Evolutionary conservation across 2,888 invertebrate species (phyloP), one percentile per base, ranked within the genome.

Genomic region (Choreutis nemorana): DNA sequence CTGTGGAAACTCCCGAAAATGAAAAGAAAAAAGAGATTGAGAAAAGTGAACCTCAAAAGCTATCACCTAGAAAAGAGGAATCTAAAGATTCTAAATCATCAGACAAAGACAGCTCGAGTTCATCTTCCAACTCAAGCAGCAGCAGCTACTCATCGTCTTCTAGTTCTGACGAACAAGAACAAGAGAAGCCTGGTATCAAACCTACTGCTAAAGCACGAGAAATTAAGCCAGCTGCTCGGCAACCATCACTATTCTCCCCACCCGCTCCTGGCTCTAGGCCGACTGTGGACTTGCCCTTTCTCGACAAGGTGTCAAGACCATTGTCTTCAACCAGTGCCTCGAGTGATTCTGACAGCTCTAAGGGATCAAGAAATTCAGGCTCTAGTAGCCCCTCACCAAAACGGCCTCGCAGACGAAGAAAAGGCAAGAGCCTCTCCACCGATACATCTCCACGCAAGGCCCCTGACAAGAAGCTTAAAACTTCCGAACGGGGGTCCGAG

Each of bases 401-500:
- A 45, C 55, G 77, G 35, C 73, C 72, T n/a, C 58, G 70, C 10
- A 51, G 77, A 38, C 60, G 71, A 29, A 52, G 77, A 44, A 73
- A 70, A 49, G 58, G 55, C 30, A 68, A 70, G 45, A 71, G 67
- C 42, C 36, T 55, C 36, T 68, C 73, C 29, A 22, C 47, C 28
- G 72, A 72, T 54, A 47, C 55, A 37, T 57, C 65, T 56, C 62
- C 64, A 41, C 83, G 81, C 67, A 86, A 84, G 83, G 83, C 85
- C 83, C 85, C 86, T 64, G 87, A 87, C 75, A 87, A 87, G 87
- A 87, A 87, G 87, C 87, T 87, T 85, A 87, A 87, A 87, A 87
- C 87, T 87, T 87, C 87, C 86, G 87, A 87, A 83, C 84, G 85
- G 86, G 83, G 83, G 83, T 82, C 84, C 83, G 86, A 84, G 82